These are phyloP conservation scores for Collichthys lucidus DNA, from an alignment of 2,113 vertebrate genomes.

Conservation along the genomic window DNA sequence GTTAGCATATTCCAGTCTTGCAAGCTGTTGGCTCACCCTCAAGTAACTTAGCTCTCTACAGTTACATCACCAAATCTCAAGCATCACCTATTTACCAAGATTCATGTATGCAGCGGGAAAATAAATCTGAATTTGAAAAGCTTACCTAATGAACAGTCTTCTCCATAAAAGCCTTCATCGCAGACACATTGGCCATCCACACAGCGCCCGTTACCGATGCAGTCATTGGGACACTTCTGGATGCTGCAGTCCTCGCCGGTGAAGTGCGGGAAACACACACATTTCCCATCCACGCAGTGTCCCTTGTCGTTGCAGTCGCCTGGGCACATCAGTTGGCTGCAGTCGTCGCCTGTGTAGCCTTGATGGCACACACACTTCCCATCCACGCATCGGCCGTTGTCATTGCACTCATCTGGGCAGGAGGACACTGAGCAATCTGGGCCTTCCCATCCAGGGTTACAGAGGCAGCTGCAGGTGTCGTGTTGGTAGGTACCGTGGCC, in stretches of 20 bases:
- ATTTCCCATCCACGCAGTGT: slow-evolving; percentile 84
- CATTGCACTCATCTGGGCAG: slow-evolving; percentile 87
- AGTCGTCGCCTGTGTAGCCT: slow-evolving; percentile 85
- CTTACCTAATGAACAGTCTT: slow-evolving; percentile 90
- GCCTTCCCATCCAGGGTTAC: slow-evolving; percentile 89
- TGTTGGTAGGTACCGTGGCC: slow-evolving; percentile 84
- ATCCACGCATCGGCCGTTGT: slow-evolving; percentile 85
- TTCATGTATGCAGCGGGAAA: not conserved
- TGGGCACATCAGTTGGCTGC: slow-evolving; percentile 83
- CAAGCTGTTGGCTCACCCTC: too few species aligned
- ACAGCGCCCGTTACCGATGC: slow-evolving; percentile 87
- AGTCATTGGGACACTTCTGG: slow-evolving; percentile 84
- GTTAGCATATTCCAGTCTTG: too few species aligned
- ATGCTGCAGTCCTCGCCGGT: slow-evolving; percentile 85
- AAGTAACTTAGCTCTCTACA: not conserved
- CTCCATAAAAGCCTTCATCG: slow-evolving; percentile 86
- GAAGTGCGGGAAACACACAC: slow-evolving; percentile 86
- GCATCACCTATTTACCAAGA: not conserved
- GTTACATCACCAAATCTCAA: not conserved
- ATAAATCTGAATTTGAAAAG: not conserved
- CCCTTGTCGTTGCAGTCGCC: slow-evolving; percentile 88
- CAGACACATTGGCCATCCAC: slow-evolving; percentile 89
- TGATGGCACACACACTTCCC: slow-evolving; percentile 85
- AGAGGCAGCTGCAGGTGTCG: slow-evolving; percentile 84
- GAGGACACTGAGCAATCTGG: slow-evolving; percentile 84